These are phyloP conservation scores for Campoletis raptor DNA, from an alignment of 2,888 invertebrate genomes.

Conservation along the genomic window DNA sequence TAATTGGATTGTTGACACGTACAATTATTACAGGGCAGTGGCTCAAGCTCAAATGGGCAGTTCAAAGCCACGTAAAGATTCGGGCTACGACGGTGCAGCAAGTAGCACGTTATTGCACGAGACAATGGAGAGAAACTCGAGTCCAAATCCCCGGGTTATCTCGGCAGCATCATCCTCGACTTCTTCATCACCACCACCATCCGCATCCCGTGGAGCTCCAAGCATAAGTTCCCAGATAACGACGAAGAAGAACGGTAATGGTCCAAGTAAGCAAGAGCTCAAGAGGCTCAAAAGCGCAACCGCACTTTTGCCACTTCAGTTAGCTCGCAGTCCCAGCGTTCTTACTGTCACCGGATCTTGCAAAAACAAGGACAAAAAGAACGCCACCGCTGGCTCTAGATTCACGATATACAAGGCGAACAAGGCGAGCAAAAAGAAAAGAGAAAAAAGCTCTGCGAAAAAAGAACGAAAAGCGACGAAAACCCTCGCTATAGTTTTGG, in stretches of 20 bases:
- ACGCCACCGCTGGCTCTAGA: conserved; percentile 89
- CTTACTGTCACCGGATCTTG: conserved; percentile 84
- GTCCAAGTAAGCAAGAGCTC: conserved; percentile 79
- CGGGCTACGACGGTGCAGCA: conserved; percentile 81
- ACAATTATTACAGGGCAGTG: conserved; percentile 79
- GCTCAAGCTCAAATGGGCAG: conserved; percentile 80
- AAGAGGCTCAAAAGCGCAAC: conserved; percentile 80
- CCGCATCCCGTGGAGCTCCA: conserved; percentile 74
- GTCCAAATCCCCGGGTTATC: conserved; percentile 80
- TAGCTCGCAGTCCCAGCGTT: conserved; percentile 79
- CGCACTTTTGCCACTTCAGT: conserved; percentile 81
- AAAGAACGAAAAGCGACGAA: conserved; percentile 99
- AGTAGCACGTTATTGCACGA: conserved; percentile 80
- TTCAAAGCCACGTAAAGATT: conserved; percentile 78
- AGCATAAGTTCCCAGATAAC: conserved; percentile 72
- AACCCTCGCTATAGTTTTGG: conserved; percentile 98
- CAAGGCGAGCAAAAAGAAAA: conserved; percentile 97
- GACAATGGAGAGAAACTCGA: conserved; percentile 80
- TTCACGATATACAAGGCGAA: conserved; percentile 97
- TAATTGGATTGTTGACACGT: conserved; percentile 61
- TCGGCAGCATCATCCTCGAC: conserved; percentile 83
- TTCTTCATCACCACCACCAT: conserved; percentile 79
- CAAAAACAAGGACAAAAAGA: conserved; percentile 91
- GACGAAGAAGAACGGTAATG: conserved; percentile 80
- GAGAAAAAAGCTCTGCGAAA: conserved; percentile 96